Evolutionary conservation across 2,797 vertebrate genomes (phyloP).

Genomic region (Carapus acus): DNA sequence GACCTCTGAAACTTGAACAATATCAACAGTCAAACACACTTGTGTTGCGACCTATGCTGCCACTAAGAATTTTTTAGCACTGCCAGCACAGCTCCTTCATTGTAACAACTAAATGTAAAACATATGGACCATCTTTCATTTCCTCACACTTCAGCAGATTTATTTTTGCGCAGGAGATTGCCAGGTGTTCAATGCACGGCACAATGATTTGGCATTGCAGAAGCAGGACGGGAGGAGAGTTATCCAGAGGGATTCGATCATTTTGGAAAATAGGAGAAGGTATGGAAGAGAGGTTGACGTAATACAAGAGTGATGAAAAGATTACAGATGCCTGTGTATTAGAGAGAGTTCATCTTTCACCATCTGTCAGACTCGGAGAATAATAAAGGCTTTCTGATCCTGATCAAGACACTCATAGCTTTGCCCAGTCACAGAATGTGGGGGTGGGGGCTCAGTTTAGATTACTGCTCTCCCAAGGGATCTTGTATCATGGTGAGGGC

Average conservation of each 20-base stretch:
- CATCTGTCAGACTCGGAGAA: conserved; percentile 57
- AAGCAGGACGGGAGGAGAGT: neutral
- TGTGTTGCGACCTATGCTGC: too few relatives aligned
- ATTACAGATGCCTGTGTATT: conserved; percentile 22
- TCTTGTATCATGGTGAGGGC: conserved; percentile 35
- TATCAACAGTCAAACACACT: too few relatives aligned
- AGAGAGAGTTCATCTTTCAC: conserved; percentile 41
- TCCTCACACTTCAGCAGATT: too few relatives aligned
- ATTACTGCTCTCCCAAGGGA: conserved; percentile 49
- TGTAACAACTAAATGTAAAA: too few relatives aligned
- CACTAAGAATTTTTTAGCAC: too few relatives aligned
- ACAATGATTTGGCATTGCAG: too few relatives aligned
- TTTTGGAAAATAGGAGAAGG: conserved; percentile 7
- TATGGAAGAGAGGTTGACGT: conserved; percentile 12
- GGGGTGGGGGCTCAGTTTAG: conserved; percentile 37
- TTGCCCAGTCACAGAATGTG: conserved; percentile 41
- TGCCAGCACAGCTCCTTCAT: too few relatives aligned
- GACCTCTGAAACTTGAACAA: too few relatives aligned
- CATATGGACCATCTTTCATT: too few relatives aligned
- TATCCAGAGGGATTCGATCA: conserved; percentile 10
- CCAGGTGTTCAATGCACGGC: too few relatives aligned
- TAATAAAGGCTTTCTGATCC: conserved; percentile 48
- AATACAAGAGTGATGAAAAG: conserved; percentile 18
- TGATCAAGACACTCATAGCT: conserved; percentile 59
- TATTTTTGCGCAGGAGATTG: too few relatives aligned